phyloP scores from a whole-genome alignment of 2,797 vertebrate species.

The Bradypodion ventrale region DNA sequence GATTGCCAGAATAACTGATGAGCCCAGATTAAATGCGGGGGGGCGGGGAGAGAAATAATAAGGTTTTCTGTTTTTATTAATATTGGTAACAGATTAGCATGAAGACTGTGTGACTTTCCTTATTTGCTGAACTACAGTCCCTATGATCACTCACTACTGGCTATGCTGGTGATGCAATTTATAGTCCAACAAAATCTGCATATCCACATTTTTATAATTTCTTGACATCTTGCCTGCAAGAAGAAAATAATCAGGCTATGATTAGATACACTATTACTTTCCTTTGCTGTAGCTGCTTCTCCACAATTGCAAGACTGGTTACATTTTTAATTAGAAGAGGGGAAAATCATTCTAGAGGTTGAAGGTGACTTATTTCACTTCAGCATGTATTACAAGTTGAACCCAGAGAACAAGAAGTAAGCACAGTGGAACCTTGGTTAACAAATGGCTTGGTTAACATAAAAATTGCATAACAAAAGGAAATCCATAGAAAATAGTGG shows the following conservation, averaged over 20 bases:
- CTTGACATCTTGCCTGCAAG: background rate
- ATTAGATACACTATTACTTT: background rate
- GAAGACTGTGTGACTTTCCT: background rate
- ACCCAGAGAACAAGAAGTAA: no score
- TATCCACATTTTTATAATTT: background rate
- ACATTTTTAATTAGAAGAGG: background rate
- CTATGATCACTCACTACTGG: background rate
- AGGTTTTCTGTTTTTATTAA: background rate
- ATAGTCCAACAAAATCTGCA: background rate
- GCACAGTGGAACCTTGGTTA: no score
- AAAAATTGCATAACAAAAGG: no score
- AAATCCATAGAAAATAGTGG: no score
- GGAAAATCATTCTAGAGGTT: background rate
- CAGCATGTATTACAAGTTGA: no score
- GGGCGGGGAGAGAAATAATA: background rate
- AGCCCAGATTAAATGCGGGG: no score
- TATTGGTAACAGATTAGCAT: background rate
- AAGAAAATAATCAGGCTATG: background rate
- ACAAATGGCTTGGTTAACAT: no score
- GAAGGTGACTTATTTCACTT: no score
- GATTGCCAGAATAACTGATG: background rate
- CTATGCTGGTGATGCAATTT: background rate
- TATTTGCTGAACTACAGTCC: background rate
- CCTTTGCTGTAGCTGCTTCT: background rate
- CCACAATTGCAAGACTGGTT: background rate